These are phyloP conservation scores for Astyanax mexicanus DNA, from an alignment of 2,797 vertebrate genomes.

Conservation along the genomic window DNA sequence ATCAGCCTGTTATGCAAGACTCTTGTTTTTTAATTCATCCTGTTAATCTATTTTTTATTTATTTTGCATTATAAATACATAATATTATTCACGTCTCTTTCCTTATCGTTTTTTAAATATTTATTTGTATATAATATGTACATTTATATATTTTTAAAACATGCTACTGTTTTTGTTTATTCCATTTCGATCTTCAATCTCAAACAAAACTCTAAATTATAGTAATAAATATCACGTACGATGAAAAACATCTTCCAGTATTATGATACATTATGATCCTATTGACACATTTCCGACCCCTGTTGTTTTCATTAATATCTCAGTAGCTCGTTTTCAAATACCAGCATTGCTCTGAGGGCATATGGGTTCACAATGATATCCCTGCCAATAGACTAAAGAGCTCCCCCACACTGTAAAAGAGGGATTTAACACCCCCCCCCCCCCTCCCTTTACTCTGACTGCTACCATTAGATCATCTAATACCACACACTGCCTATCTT, in stretches of 20 bases:
- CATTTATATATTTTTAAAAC: no score
- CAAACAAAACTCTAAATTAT: neutral
- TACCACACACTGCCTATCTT: slow-evolving; percentile 76
- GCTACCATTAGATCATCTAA: slow-evolving; percentile 71
- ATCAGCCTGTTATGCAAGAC: no score
- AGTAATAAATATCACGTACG: neutral
- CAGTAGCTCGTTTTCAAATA: slow-evolving; percentile 70
- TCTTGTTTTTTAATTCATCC: no score
- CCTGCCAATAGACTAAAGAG: slow-evolving; percentile 66
- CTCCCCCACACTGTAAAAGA: slow-evolving; percentile 33
- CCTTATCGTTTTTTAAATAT: no score
- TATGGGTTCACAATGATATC: slow-evolving; percentile 73
- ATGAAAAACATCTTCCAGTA: neutral
- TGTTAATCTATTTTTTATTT: no score
- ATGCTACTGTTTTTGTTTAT: no score
- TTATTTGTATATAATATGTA: no score
- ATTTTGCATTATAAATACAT: no score
- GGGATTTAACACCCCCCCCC: slow-evolving; percentile 55
- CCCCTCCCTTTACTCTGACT: slow-evolving; percentile 10
- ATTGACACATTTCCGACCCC: no score
- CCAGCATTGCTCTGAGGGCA: slow-evolving; percentile 72
- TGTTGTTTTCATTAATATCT: slow-evolving; percentile 71
- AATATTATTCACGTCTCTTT: no score
- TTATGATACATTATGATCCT: neutral
- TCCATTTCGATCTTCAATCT: no score